A percentile compares a stretch with the other conserved stretches of the same genome.
Conservation (phyloP, 2,113 vertebrate genomes). For the Atractosteus spatula region DNA sequence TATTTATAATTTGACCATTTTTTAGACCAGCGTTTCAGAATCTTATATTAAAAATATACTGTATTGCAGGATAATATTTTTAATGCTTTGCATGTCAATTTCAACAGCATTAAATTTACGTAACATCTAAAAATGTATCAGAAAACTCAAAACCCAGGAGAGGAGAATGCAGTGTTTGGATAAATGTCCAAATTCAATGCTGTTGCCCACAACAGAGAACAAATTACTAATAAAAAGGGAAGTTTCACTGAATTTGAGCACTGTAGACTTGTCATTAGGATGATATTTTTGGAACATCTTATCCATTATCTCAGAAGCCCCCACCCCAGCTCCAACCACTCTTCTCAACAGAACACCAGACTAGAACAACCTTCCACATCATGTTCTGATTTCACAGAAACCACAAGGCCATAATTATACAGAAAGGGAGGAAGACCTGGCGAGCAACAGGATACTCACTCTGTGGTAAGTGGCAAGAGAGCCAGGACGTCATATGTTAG, state of each 20-base stretch:
- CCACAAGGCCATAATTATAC: background rate
- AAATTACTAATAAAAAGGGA: too few relatives aligned
- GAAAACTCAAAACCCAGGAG: too few relatives aligned
- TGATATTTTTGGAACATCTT: background rate
- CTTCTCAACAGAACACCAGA: background rate
- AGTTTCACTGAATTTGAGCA: too few relatives aligned
- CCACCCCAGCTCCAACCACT: background rate
- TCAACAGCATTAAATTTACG: background rate
- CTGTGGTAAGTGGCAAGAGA: background rate
- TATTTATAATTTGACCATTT: too few relatives aligned
- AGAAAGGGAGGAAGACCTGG: background rate
- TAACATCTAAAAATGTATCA: background rate
- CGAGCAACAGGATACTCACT: background rate
- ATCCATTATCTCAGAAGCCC: background rate
- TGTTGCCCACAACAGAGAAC: too few relatives aligned
- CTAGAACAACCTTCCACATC: background rate
- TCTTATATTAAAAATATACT: too few relatives aligned
- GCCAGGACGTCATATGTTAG: background rate
- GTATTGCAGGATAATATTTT: too few relatives aligned
- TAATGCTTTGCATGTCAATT: background rate
- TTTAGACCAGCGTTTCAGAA: too few relatives aligned
- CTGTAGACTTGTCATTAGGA: too few relatives aligned
- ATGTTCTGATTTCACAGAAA: conserved; percentile 2
- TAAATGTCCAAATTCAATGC: too few relatives aligned
- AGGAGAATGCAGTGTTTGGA: too few relatives aligned